These are phyloP conservation scores for Bombycilla garrulus DNA, from an alignment of 2,113 vertebrate species.

Conservation along the genomic window DNA sequence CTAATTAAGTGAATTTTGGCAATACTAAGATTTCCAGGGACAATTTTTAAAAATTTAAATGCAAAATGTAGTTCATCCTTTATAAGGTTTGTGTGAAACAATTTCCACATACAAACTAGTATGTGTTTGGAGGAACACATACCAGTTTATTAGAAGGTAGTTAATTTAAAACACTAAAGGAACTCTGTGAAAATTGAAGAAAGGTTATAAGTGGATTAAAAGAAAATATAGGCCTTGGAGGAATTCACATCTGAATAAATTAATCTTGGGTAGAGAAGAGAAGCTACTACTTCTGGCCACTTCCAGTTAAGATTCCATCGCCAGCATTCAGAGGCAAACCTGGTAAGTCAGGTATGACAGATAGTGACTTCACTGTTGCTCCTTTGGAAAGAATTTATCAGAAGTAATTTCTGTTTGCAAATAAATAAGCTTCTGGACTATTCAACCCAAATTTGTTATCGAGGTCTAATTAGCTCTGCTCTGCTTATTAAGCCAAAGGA, in stretches of 20 bases:
- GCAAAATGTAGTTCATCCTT: background rate
- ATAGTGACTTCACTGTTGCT: background rate
- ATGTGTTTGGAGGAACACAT: background rate
- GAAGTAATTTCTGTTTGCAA: background rate
- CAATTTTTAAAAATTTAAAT: background rate
- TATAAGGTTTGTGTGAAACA: background rate
- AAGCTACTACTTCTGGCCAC: background rate
- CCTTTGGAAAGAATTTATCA: background rate
- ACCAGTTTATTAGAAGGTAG: background rate
- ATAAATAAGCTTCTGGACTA: background rate
- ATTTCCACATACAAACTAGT: background rate
- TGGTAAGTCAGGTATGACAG: background rate
- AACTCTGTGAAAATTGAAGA: background rate
- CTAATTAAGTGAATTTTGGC: background rate
- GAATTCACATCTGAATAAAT: background rate
- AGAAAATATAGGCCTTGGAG: background rate
- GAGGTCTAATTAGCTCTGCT: background rate
- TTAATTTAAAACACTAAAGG: background rate
- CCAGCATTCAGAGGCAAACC: background rate
- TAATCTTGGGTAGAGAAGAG: background rate
- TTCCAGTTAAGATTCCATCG: background rate
- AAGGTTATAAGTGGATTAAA: background rate
- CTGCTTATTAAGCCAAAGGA: background rate
- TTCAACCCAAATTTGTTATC: background rate
- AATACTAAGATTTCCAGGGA: background rate